Percentiles rank a stretch among this genome's conserved stretches.
Evolutionary conservation across 2,888 invertebrate species (phyloP).

Genomic region (Pecten maximus): DNA sequence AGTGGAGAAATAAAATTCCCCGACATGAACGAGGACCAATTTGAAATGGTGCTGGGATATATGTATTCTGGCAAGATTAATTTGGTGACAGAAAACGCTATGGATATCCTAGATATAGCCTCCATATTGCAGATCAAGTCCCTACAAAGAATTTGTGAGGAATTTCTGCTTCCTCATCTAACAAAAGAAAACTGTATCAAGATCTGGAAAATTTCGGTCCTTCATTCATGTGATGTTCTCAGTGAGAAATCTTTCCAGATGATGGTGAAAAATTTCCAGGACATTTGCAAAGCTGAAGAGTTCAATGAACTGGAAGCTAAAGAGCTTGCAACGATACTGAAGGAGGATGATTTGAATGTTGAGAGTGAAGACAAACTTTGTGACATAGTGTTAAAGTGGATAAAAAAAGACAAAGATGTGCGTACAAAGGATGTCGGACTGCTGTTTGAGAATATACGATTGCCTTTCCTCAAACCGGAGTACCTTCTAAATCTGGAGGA

Average conservation of each 20-base stretch:
- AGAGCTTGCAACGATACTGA: conserved; percentile 83
- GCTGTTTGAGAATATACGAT: conserved; percentile 69
- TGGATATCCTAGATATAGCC: conserved; percentile 88
- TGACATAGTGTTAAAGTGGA: conserved; percentile 83
- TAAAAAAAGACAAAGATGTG: conserved; percentile 84
- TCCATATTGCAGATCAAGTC: conserved; percentile 93
- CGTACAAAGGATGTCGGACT: conserved; percentile 81
- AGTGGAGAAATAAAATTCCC: conserved; percentile 71
- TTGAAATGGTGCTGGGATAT: conserved; percentile 91
- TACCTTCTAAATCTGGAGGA: conserved; percentile 65
- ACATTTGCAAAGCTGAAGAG: conserved; percentile 73
- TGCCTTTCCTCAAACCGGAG: conserved; percentile 69
- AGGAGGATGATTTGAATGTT: conserved; percentile 83
- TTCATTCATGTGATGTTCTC: conserved; percentile 83
- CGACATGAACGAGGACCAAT: conserved; percentile 87
- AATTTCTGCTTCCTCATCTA: conserved; percentile 88
- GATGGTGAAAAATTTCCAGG: conserved; percentile 78
- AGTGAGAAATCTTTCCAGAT: conserved; percentile 82
- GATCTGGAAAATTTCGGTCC: conserved; percentile 84
- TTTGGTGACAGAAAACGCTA: conserved; percentile 90
- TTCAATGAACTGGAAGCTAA: conserved; percentile 81
- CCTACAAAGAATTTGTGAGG: conserved; percentile 90
- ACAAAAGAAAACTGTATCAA: conserved; percentile 86
- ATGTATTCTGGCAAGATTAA: conserved; percentile 89
- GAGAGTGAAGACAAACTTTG: conserved; percentile 84